A percentile compares a stretch with the other conserved stretches of the same genome.
Evolutionary conservation across 30 jellyfish, hydroid and myxozoan species (phyloP).

Genomic region (Catostylus mosaicus): DNA sequence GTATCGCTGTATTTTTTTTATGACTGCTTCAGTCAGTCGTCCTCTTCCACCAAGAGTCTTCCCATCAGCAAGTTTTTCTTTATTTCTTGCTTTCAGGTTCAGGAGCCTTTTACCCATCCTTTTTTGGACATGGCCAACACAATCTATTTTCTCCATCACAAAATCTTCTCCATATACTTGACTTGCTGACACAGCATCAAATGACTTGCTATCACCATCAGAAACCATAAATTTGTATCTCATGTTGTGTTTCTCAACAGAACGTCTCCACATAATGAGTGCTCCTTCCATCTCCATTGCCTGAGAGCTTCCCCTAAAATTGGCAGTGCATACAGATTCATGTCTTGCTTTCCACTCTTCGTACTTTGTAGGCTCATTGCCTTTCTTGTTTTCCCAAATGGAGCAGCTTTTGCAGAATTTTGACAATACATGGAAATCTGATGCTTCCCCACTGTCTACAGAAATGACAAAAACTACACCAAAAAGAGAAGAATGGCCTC

Average conservation of each 20-base stretch:
- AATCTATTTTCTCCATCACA: not conserved
- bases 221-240: not conserved
- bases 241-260: not conserved
- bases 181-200: not conserved
- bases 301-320: not conserved
- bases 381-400: not conserved
- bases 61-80: not conserved
- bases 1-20: not conserved
- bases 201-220: not conserved
- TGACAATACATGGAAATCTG: not conserved
- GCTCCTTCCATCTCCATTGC: not conserved
- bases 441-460: constrained; percentile 48
- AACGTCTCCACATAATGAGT: not conserved
- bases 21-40: not conserved
- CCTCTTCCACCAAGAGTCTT: not conserved
- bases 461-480: constrained; percentile 27
- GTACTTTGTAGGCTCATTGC: not conserved
- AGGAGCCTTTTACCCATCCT: not conserved
- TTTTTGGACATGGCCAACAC: no score
- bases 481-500: constrained; percentile 21
- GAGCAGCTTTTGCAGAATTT: constrained; percentile 14
- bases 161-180: not conserved
- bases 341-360: no score
- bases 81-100: not conserved
- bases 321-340: not conserved